Evolutionary conservation across 2,797 vertebrate species (phyloP).

Genomic region (Furcifer pardalis): DNA sequence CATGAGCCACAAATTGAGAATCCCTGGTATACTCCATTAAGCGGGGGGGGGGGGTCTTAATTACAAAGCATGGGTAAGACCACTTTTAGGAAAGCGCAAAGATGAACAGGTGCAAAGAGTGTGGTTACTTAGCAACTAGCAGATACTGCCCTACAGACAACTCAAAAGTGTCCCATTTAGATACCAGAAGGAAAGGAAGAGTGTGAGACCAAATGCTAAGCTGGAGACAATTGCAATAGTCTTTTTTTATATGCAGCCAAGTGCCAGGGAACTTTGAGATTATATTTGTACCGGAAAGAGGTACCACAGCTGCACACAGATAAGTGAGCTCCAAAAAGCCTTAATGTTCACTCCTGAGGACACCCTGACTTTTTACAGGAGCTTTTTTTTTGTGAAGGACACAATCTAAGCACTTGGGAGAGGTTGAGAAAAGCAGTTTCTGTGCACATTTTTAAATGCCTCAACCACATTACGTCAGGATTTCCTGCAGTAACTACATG

Average conservation of each 20-base stretch:
- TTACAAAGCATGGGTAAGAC: neutral
- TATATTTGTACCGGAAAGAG: neutral
- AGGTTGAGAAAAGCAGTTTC: neutral
- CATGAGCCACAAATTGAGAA: too few species aligned
- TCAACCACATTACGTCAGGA: too few species aligned
- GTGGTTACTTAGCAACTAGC: neutral
- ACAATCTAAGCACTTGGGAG: neutral
- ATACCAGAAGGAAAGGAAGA: neutral
- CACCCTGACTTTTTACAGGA: neutral
- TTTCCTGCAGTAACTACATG: too few species aligned
- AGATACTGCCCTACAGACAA: neutral
- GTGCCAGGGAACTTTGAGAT: neutral
- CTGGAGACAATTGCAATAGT: neutral
- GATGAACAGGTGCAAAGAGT: slow-evolving; percentile 40
- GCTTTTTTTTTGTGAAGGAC: neutral
- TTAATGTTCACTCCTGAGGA: neutral
- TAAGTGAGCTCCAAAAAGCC: too few species aligned
- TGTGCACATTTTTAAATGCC: neutral
- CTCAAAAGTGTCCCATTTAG: neutral
- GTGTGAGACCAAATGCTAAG: neutral
- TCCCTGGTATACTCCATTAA: too few species aligned
- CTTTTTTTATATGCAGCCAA: neutral
- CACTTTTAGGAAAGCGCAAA: slow-evolving; percentile 11
- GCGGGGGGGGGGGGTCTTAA: too few species aligned
- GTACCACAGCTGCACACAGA: too few species aligned